Percentiles rank a stretch among this genome's conserved stretches.
Evolutionary conservation across 1,140 invertebrate species (phyloP).

Genomic region (Aphelinus atriplicis): DNA sequence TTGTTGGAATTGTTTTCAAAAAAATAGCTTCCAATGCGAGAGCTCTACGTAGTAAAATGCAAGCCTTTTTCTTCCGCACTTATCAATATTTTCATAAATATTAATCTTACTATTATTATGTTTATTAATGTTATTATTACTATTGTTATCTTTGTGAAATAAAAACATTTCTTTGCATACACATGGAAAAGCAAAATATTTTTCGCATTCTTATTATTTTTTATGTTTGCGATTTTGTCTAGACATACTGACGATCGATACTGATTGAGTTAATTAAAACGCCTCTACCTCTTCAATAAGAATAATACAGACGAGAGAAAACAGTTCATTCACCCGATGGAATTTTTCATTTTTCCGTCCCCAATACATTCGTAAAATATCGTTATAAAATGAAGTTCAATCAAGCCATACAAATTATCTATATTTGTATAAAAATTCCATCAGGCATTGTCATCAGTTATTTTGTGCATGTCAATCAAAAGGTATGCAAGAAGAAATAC

Average conservation of each 20-base stretch:
- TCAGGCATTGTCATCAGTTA: conserved; percentile 44
- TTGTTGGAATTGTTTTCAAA: conserved; percentile 38
- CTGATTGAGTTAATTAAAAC: conserved; percentile 61
- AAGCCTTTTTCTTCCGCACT: conserved; percentile 16
- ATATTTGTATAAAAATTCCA: conserved; percentile 47
- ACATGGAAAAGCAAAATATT: conserved; percentile 50
- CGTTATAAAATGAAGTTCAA: conserved; percentile 38
- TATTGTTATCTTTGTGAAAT: conserved; percentile 32
- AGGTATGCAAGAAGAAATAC: conserved; percentile 54
- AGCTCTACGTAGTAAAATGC: conserved; percentile 31
- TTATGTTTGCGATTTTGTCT: conserved; percentile 39
- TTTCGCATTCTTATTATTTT: conserved; percentile 43
- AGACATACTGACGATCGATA: conserved; percentile 63
- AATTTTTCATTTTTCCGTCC: conserved; percentile 39
- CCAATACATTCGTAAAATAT: neutral
- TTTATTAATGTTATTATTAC: conserved; percentile 8
- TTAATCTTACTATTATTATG: neutral
- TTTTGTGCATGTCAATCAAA: conserved; percentile 61
- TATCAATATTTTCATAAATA: conserved; percentile 3
- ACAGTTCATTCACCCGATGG: conserved; percentile 47
- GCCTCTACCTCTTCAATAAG: conserved; percentile 48
- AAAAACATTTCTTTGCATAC: conserved; percentile 26
- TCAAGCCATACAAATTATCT: conserved; percentile 20
- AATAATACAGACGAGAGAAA: conserved; percentile 52
- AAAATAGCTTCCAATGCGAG: conserved; percentile 53